Base-by-base conservation (phyloP, 2,113 vertebrate genomes). In the Nestor notabilis region DNA sequence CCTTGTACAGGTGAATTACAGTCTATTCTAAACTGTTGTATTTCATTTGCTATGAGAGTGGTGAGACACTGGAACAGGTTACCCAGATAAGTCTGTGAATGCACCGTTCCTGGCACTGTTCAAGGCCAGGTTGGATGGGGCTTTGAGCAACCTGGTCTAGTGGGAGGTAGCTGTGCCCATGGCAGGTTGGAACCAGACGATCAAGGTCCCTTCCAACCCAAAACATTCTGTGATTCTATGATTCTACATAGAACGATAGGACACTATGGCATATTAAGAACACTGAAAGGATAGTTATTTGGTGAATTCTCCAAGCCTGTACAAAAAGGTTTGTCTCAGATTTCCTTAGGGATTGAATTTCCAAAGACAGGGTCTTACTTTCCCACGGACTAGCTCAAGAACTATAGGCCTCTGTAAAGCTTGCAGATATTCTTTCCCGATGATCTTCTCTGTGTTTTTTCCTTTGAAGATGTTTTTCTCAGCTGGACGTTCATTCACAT, bases 341-440 rank as follows among this genome's bases (percentile, higher is more conserved):
- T 89, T 89, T 77, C 27, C 20, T 63, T 24, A 70, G 44, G 11
- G 14, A 81, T 1, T 60, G 37, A 74, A 81, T 52, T 92, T 95
- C 77, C 86, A 93, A 95, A 93, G 17, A 64, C 2, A 20, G 19
- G 25, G 29, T 49, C 97, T 98, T 98, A 99, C 99, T 98, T 99
- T 99, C 96, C 99, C 99, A 87, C 98, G 98, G 69, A 95, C 97
- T 90, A 99, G 97, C 70, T 99, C 99, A 80, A 99, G 52, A 61
- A 99, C 72, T 69, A 99, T 96, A 31, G 99, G 99, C 83, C 97
- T 99, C 69, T 98, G 98, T 69, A 99, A 97, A 87, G 98, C 98
- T 79, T 97, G 94, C 53, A 99, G 91, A 71, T 98, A 98, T 46
- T 93, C 95, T 27, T 98, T 98, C 64, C 99, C 98, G 9, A 99